phyloP scores from a whole-genome alignment of 2,113 vertebrate genomes.

The Phrynosoma platyrhinos region DNA sequence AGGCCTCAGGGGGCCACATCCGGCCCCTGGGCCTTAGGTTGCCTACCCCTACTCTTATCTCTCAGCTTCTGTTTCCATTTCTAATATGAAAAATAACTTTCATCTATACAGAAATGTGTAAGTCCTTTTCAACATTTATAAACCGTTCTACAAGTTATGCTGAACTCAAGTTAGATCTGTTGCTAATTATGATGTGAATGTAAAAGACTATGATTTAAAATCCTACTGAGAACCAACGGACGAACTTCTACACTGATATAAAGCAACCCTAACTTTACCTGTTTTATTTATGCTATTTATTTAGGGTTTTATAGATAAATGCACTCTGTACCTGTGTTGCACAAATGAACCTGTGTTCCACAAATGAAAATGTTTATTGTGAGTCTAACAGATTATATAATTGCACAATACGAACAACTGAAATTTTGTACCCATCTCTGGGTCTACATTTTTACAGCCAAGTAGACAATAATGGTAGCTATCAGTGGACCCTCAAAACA shows the following conservation, averaged over 20 bases:
- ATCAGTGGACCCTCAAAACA: slow-evolving; percentile 41
- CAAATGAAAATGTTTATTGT: slow-evolving; percentile 53
- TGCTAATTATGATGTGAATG: too few species aligned
- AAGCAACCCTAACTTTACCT: not conserved
- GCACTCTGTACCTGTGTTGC: slow-evolving; percentile 16
- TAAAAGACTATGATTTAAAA: not conserved
- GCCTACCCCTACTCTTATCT: too few species aligned
- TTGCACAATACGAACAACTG: slow-evolving; percentile 48
- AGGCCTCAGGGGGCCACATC: too few species aligned
- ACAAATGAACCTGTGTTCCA: slow-evolving; percentile 18
- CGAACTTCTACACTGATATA: not conserved
- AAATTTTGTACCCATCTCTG: slow-evolving; percentile 6
- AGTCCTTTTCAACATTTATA: too few species aligned
- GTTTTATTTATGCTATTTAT: slow-evolving; percentile 37
- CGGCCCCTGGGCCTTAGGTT: too few species aligned
- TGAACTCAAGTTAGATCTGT: too few species aligned
- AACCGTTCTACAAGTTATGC: too few species aligned
- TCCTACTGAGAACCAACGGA: not conserved
- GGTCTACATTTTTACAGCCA: slow-evolving; percentile 38
- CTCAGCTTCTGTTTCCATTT: too few species aligned
- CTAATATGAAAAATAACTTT: too few species aligned
- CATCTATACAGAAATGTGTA: too few species aligned
- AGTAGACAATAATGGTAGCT: slow-evolving; percentile 25
- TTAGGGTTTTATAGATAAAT: slow-evolving; percentile 41
- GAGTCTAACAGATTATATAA: slow-evolving; percentile 45